phyloP scores from a whole-genome alignment of 2,113 vertebrate species.

The Nerophis lumbriciformis region DNA sequence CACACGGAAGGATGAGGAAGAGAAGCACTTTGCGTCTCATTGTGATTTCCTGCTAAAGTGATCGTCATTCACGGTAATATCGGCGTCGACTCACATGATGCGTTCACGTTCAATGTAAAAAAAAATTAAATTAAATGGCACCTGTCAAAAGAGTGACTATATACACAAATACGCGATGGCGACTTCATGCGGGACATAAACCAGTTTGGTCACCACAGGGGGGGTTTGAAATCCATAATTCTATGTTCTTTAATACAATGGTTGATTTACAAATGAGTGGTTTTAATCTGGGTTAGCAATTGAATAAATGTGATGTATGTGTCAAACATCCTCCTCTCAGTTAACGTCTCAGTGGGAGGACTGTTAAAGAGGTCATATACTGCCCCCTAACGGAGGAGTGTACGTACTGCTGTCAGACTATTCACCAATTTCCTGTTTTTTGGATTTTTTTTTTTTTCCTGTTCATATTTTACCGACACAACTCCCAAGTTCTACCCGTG shows the following conservation, averaged over 20 bases:
- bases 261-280: neutral
- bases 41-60: neutral
- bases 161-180: neutral
- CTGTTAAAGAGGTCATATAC: slow-evolving; percentile 33
- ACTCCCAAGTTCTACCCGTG: too few relatives aligned
- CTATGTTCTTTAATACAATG: neutral
- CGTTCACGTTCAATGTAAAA: neutral
- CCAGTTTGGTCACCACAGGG: neutral
- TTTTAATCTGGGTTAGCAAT: slow-evolving; percentile 1
- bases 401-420: neutral
- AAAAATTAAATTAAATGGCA: neutral
- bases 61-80: neutral
- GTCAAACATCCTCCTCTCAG: slow-evolving; percentile 2
- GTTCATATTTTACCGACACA: too few relatives aligned
- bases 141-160: neutral
- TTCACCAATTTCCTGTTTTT: neutral
- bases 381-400: slow-evolving; percentile 49
- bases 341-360: neutral
- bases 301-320: slow-evolving; percentile 8
- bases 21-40: slow-evolving; percentile 28
- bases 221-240: neutral
- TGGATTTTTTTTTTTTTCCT: too few relatives aligned
- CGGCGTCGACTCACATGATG: neutral
- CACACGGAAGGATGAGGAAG: slow-evolving; percentile 19
- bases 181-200: neutral